Evolutionary conservation across 2,888 invertebrate species (phyloP).

Genomic region (Gastracanthus pulcherrimus): DNA sequence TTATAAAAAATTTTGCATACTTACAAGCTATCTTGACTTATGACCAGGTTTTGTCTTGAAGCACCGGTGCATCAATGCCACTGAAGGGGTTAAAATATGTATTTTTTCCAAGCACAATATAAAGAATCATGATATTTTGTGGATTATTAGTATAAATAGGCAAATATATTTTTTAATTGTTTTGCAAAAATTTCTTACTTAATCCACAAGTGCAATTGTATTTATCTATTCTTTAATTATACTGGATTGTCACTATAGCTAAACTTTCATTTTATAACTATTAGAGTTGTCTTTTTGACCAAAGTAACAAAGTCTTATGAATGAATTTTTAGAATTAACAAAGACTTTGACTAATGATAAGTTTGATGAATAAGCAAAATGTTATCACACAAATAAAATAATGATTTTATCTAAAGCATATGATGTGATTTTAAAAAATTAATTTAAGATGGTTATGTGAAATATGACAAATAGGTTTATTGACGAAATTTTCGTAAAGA

Average conservation of each 20-base stretch:
- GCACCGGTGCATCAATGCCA: too few species aligned
- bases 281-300: conserved; percentile 15
- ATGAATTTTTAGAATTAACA: conserved; percentile 9
- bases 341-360: conserved; percentile 27
- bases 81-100: conserved; percentile 1
- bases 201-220: conserved; percentile 47
- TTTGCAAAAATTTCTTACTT: conserved; percentile 3
- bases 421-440: conserved; percentile 14
- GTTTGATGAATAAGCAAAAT: conserved; percentile 3
- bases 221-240: conserved; percentile 1
- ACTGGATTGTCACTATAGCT: neutral
- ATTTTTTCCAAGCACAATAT: conserved; percentile 38
- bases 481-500: neutral
- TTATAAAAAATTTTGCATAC: too few species aligned
- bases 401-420: conserved; percentile 14
- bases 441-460: neutral
- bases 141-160: conserved; percentile 13
- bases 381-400: conserved; percentile 15
- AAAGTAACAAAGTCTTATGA: conserved; percentile 20
- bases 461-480: neutral
- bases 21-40: too few species aligned
- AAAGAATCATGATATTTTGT: conserved; percentile 29
- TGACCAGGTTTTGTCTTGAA: too few species aligned
- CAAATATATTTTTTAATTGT: conserved; percentile 24
- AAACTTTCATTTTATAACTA: conserved; percentile 34